Percentiles rank a stretch among this genome's conserved stretches.
Evolutionary conservation across 2,888 invertebrate genomes (phyloP).

Genomic region (Nomada flava): DNA sequence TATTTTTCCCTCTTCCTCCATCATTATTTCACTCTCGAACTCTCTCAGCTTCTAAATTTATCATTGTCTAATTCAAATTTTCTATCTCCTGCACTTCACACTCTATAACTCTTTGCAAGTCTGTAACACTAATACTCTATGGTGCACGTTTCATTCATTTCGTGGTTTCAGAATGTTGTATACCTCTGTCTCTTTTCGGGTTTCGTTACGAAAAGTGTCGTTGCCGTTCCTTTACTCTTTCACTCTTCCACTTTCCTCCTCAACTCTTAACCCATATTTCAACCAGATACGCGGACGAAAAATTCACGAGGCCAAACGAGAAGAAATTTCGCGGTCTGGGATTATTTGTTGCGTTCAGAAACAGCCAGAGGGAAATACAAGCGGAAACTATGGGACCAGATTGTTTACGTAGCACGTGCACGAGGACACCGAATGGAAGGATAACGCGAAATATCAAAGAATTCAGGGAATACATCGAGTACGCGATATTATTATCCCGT

Average conservation of each 20-base stretch:
- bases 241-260: no score
- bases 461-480: not conserved
- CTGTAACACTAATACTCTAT: no score
- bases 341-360: slow-evolving; percentile 22
- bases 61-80: slow-evolving; percentile 3
- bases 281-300: no score
- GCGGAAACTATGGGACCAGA: not conserved
- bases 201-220: no score
- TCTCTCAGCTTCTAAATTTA: not conserved
- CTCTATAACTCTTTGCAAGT: not conserved
- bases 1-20: not conserved
- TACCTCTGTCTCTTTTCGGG: no score
- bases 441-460: not conserved
- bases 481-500: not conserved
- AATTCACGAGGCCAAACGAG: slow-evolving; percentile 12
- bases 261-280: no score
- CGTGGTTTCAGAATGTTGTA: no score
- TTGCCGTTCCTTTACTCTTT: not conserved
- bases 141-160: no score
- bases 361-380: slow-evolving; percentile 3
- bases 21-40: not conserved
- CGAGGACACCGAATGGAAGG: not conserved
- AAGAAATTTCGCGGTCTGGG: slow-evolving; percentile 29
- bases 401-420: slow-evolving; percentile 4
- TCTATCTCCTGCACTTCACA: not conserved